phyloP scores from a whole-genome alignment of 2,113 vertebrate genomes.

The Phocoena sinus region DNA sequence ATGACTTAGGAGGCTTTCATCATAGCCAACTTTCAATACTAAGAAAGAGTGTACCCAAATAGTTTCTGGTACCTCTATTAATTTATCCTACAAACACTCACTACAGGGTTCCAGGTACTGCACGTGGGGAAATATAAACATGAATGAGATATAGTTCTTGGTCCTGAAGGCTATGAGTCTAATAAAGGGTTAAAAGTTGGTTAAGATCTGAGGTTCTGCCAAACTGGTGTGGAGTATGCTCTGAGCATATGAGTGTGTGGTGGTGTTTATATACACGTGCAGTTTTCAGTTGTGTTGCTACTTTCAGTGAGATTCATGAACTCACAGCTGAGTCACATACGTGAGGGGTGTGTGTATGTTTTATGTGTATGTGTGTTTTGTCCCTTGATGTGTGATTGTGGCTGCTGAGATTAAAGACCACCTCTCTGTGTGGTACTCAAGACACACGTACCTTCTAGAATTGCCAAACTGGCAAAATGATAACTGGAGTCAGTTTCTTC shows the following conservation, averaged over 20 bases:
- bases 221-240: neutral
- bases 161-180: neutral
- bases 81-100: neutral
- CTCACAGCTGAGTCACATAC: neutral
- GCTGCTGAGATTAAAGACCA: neutral
- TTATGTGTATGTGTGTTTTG: neutral
- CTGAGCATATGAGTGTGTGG: neutral
- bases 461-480: neutral
- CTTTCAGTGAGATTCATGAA: neutral
- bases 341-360: neutral
- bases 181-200: constrained; percentile 21
- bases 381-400: neutral
- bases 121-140: neutral
- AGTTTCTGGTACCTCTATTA: neutral
- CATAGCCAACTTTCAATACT: neutral
- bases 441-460: neutral
- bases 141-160: neutral
- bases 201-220: neutral
- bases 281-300: neutral
- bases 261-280: neutral
- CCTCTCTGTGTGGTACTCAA: neutral
- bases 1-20: neutral
- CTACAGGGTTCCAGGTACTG: neutral
- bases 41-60: neutral
- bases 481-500: neutral